Evolutionary conservation across 2,888 invertebrate genomes (phyloP), one percentile per base, ranked within the genome.

Genomic region (Anagyrus pseudococci): DNA sequence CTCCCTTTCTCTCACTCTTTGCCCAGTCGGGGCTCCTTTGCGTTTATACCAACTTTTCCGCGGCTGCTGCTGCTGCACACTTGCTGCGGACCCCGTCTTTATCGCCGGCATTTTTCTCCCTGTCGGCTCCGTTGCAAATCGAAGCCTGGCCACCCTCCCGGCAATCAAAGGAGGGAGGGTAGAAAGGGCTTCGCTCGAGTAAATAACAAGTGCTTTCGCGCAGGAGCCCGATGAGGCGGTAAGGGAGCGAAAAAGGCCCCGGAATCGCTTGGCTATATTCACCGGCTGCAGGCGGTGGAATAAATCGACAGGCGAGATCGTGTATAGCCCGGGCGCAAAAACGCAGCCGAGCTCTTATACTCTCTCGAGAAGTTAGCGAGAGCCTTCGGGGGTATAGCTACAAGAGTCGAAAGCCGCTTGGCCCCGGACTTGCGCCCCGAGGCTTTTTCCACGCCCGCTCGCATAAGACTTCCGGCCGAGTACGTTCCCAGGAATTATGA

Each of bases 251-350:
- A 33, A 46, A 64, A 55, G 46, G 47, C 49, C 25, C 17, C 40
- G 55, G 56, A 67, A n/a, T 47, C 25, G 49, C 6, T 29, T 10
- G 29, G 29, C 6, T 7, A 29, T 29, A 10, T 29, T 7, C 10
- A 29, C 29, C 29, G 4, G 22, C 13, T 47, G 8, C n/a, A 25
- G 15, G 2, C 1, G 46, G 33, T 19, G 22, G 40, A 47, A 47
- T 29, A 7, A 10, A 4, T 10, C 13, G 23, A 33, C 20, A 10
- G 52, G 43, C 37, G 73, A 73, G 75, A 73, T n/a, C n/a, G n/a
- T 75, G 71, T 76, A 78, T 76, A 77, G 77, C 76, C 75, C 73
- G 71, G n/a, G 58, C 67, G 68, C 56, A 58, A 25, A 41, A 44
- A 49, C 64, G 66, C 68, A 68, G 49, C 25, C n/a, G n/a, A n/a